These are phyloP conservation scores for Drosophila jambulina DNA, from an alignment of 1,140 invertebrate genomes.

Conservation along the genomic window DNA sequence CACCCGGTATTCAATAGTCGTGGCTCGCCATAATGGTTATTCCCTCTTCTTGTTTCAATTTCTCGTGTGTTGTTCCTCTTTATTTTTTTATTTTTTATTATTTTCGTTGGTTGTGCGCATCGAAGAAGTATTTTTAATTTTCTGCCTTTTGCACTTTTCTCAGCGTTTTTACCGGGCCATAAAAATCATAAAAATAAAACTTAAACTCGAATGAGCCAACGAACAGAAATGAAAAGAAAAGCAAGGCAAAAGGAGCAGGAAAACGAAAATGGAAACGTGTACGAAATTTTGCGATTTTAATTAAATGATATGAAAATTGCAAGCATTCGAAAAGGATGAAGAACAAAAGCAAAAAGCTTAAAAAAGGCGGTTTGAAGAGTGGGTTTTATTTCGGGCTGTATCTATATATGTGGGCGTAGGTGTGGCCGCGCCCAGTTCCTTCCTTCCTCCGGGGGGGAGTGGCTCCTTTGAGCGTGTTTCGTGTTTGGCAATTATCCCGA, in stretches of 20 bases:
- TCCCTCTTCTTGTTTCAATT: constrained; percentile 24
- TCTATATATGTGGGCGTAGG: constrained; percentile 37
- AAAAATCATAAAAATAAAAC: constrained; percentile 80
- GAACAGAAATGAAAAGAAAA: background rate
- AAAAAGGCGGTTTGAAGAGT: constrained; percentile 5
- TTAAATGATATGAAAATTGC: constrained; percentile 83
- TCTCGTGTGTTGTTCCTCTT: constrained; percentile 19
- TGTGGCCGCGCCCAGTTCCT: constrained; percentile 52
- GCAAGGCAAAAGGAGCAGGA: constrained; percentile 45
- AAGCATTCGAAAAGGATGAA: constrained; percentile 57
- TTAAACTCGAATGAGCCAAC: constrained; percentile 36
- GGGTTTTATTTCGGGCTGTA: constrained; percentile 14
- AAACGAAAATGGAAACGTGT: constrained; percentile 80
- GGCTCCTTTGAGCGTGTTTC: constrained; percentile 38
- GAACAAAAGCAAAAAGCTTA: constrained; percentile 1
- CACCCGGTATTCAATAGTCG: constrained; percentile 15
- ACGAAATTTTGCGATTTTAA: constrained; percentile 83
- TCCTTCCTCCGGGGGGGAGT: constrained; percentile 12
- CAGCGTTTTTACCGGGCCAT: constrained; percentile 74
- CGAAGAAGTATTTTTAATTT: constrained; percentile 81
- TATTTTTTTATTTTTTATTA: constrained; percentile 40
- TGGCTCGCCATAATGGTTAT: background rate
- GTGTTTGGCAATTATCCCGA: constrained; percentile 55
- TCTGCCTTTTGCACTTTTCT: constrained; percentile 79
- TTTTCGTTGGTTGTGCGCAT: constrained; percentile 47